Evolutionary conservation across 2,113 vertebrate genomes (phyloP).

Genomic region (Marmota monax): DNA sequence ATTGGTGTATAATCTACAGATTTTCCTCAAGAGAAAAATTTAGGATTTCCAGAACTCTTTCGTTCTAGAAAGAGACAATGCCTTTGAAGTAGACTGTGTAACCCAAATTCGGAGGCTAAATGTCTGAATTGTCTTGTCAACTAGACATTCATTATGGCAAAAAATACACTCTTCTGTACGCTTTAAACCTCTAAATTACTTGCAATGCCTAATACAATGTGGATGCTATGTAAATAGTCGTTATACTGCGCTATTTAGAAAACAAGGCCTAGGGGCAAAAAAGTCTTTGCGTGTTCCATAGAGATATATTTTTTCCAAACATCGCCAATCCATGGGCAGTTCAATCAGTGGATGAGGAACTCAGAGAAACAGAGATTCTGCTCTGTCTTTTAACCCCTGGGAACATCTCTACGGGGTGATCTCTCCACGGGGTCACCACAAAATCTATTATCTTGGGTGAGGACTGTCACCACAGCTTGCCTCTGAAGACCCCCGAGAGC

Average conservation of each 20-base stretch:
- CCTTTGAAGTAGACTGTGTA: not conserved
- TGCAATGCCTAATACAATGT: too few relatives aligned
- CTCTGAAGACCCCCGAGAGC: not conserved
- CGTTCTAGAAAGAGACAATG: not conserved
- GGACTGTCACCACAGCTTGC: fast-evolving
- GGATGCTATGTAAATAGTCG: too few relatives aligned
- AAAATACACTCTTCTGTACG: not conserved
- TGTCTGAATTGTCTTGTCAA: not conserved
- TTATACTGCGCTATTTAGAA: too few relatives aligned
- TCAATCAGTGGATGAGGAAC: not conserved
- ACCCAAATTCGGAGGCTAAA: not conserved
- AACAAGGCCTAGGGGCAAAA: too few relatives aligned
- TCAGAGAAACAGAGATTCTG: not conserved
- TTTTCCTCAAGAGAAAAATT: not conserved
- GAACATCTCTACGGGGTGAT: not conserved
- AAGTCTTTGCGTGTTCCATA: too few relatives aligned
- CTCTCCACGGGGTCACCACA: not conserved
- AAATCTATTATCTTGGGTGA: not conserved
- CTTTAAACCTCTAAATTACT: too few relatives aligned
- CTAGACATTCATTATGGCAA: not conserved
- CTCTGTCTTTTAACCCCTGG: not conserved
- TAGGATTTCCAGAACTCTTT: not conserved
- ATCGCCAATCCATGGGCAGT: too few relatives aligned
- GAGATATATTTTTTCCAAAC: too few relatives aligned
- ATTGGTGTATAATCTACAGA: not conserved